Percentiles rank a stretch among this genome's conserved stretches.
Conservation (phyloP, 2,888 invertebrate genomes). For the Metalampra italica region DNA sequence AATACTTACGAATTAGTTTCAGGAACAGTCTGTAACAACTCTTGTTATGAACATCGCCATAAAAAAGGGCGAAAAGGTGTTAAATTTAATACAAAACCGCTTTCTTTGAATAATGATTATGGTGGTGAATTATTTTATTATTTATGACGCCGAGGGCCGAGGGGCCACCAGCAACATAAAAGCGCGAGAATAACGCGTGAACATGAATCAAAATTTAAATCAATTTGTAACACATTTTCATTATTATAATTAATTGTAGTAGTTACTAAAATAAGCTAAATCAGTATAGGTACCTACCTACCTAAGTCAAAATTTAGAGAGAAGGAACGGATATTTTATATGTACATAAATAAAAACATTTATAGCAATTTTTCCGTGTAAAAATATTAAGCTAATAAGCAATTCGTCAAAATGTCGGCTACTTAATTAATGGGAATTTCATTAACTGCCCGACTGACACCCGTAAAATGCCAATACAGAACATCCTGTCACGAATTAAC, state of each 20-base stretch:
- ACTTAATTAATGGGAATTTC: slow-evolving; percentile 9
- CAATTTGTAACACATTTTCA: slow-evolving; percentile 38
- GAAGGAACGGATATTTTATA: too few species aligned
- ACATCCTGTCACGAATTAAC: slow-evolving; percentile 43
- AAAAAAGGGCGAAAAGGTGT: slow-evolving; percentile 7
- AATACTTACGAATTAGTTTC: not conserved
- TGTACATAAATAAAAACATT: too few species aligned
- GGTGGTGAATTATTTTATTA: slow-evolving; percentile 17
- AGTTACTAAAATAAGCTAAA: not conserved
- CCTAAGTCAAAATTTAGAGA: too few species aligned
- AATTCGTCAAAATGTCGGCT: slow-evolving; percentile 5
- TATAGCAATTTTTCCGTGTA: slow-evolving; percentile 18
- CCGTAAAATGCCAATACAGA: slow-evolving; percentile 32
- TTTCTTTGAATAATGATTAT: slow-evolving; percentile 10
- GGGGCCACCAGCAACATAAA: slow-evolving; percentile 2
- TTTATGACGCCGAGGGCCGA: slow-evolving; percentile 14
- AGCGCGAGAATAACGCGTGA: slow-evolving; percentile 12
- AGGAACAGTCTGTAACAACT: not conserved
- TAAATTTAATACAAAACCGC: slow-evolving; percentile 9
- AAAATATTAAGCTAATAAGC: not conserved
- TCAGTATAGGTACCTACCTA: too few species aligned
- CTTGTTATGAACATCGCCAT: slow-evolving; percentile 3
- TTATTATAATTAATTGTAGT: slow-evolving; percentile 36
- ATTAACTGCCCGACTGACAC: slow-evolving; percentile 8
- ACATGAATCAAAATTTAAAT: slow-evolving; percentile 37